Evolutionary conservation across 2,113 vertebrate species (phyloP).

Genomic region (Larimichthys polyactis): DNA sequence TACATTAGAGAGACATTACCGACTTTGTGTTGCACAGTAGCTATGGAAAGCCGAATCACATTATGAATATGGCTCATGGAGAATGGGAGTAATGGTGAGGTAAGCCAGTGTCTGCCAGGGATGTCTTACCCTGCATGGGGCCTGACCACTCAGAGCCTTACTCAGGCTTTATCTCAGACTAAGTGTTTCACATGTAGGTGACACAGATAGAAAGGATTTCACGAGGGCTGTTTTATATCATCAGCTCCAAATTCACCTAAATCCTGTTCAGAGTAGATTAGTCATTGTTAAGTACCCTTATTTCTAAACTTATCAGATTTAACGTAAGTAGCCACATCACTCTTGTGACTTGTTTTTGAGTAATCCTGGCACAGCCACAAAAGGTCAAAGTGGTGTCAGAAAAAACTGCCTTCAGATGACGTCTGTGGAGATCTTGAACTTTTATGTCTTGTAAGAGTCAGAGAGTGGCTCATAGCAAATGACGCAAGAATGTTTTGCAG

Average conservation of each 20-base stretch:
- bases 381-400: slow-evolving; percentile 15
- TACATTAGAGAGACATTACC: neutral
- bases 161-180: slow-evolving; percentile 21
- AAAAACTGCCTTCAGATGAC: slow-evolving; percentile 47
- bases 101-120: slow-evolving; percentile 24
- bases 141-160: slow-evolving; percentile 35
- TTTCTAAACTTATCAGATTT: slow-evolving; percentile 14
- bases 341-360: slow-evolving; percentile 9
- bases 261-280: neutral
- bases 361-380: slow-evolving; percentile 2
- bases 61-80: slow-evolving; percentile 29
- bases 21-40: slow-evolving; percentile 16
- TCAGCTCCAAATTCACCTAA: neutral
- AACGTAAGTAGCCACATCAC: slow-evolving; percentile 8
- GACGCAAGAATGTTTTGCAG: slow-evolving; percentile 31
- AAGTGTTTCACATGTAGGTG: slow-evolving; percentile 19
- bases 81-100: slow-evolving; percentile 50
- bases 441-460: neutral
- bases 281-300: slow-evolving; percentile 7
- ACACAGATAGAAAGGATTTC: slow-evolving; percentile 6
- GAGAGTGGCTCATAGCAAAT: slow-evolving; percentile 22
- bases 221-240: slow-evolving; percentile 23
- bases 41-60: slow-evolving; percentile 38
- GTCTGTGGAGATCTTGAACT: slow-evolving; percentile 27
- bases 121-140: slow-evolving; percentile 20